Percentiles rank a stretch among this genome's conserved stretches.
Conservation (phyloP, 2,888 invertebrate genomes). For the Odontomyia ornata region DNA sequence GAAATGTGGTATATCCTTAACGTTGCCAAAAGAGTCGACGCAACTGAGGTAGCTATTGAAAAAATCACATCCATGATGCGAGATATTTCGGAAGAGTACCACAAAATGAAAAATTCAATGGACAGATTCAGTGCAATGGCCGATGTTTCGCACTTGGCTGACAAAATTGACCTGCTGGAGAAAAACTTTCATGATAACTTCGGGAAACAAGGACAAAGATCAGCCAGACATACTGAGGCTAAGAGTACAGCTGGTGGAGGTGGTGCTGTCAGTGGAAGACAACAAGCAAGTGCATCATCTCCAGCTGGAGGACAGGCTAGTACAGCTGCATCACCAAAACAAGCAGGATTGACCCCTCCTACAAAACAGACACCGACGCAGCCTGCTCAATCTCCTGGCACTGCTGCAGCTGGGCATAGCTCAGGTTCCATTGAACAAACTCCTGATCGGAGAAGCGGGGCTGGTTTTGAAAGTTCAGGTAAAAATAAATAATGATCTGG, state of each 20-base stretch:
- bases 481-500: no score
- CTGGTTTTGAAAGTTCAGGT: no score
- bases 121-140: conserved; percentile 21
- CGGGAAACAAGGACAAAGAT: neutral
- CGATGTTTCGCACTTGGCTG: conserved; percentile 41
- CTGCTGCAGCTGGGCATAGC: no score
- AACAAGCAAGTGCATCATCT: no score
- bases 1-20: conserved; percentile 75
- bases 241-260: no score
- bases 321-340: no score
- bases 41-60: conserved; percentile 69
- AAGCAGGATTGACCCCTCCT: no score
- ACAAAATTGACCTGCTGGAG: conserved; percentile 27
- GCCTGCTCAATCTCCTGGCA: no score
- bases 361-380: no score
- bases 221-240: neutral
- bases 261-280: no score
- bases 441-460: neutral
- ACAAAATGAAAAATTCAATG: conserved; percentile 52
- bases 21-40: conserved; percentile 72
- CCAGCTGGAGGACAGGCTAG: no score
- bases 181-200: conserved; percentile 18
- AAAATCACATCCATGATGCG: conserved; percentile 71
- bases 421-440: neutral
- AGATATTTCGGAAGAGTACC: conserved; percentile 66